Evolutionary conservation across 2,113 vertebrate species (phyloP).

Genomic region (Corythaixoides concolor): DNA sequence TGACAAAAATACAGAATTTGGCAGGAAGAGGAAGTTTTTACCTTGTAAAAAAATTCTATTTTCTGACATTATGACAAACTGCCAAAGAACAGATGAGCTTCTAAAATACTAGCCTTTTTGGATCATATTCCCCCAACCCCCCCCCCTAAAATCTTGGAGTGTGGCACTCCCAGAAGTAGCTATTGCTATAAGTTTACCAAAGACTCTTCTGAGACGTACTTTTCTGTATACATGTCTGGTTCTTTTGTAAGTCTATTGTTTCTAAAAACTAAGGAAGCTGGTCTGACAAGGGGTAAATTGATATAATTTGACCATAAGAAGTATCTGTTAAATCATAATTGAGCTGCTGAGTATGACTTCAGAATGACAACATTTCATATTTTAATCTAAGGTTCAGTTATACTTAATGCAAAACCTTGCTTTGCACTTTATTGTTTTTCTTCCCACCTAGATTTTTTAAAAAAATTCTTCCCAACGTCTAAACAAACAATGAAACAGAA

Average conservation of each 20-base stretch:
- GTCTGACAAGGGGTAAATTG: neutral
- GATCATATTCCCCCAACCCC: neutral
- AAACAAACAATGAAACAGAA: neutral
- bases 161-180: neutral
- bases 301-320: neutral
- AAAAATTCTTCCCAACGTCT: neutral
- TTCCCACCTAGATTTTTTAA: neutral
- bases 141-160: neutral
- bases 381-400: neutral
- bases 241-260: neutral
- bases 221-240: neutral
- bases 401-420: neutral
- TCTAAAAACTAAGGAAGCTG: neutral
- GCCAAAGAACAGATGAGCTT: neutral
- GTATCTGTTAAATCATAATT: neutral
- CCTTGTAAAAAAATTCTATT: neutral
- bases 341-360: neutral
- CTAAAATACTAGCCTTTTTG: neutral
- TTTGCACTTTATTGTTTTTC: neutral
- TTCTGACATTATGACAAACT: neutral
- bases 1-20: neutral
- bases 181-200: neutral
- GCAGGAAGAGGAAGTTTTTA: neutral
- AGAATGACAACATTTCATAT: neutral
- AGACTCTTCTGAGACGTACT: neutral